These are phyloP conservation scores for Acronicta leporina DNA, from an alignment of 2,888 invertebrate species.

Conservation along the genomic window DNA sequence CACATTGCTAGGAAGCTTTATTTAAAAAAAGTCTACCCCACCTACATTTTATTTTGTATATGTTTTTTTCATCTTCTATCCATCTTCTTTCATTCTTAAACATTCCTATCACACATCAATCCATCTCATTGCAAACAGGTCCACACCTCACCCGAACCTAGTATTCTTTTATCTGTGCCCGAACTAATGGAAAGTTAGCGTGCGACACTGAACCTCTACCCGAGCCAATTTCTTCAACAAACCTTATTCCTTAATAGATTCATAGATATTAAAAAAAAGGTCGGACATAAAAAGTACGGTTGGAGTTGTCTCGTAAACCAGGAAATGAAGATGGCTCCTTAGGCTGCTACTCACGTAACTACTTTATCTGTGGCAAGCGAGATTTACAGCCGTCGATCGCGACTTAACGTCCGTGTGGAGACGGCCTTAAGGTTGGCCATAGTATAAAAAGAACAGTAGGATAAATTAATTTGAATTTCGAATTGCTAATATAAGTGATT, in stretches of 20 bases:
- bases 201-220: background rate
- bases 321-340: constrained; percentile 59
- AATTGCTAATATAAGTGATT: too few relatives aligned
- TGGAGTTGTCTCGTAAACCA: constrained; percentile 54
- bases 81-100: too few relatives aligned
- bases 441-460: constrained; percentile 18
- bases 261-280: constrained; percentile 50
- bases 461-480: background rate
- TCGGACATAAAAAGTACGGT: constrained; percentile 44
- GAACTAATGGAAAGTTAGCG: too few relatives aligned
- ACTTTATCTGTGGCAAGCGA: constrained; percentile 67
- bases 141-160: too few relatives aligned
- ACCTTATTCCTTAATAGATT: constrained; percentile 52
- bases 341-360: constrained; percentile 70
- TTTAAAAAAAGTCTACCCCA: too few relatives aligned
- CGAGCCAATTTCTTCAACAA: constrained; percentile 13
- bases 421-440: constrained; percentile 50
- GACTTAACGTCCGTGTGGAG: constrained; percentile 65
- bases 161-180: too few relatives aligned
- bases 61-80: too few relatives aligned
- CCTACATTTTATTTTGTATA: too few relatives aligned
- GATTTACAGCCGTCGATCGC: constrained; percentile 70
- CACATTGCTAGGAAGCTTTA: too few relatives aligned
- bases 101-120: too few relatives aligned
- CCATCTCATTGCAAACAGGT: too few relatives aligned